Conservation (phyloP, 2,888 invertebrate species). For the Lycia hirtaria region DNA sequence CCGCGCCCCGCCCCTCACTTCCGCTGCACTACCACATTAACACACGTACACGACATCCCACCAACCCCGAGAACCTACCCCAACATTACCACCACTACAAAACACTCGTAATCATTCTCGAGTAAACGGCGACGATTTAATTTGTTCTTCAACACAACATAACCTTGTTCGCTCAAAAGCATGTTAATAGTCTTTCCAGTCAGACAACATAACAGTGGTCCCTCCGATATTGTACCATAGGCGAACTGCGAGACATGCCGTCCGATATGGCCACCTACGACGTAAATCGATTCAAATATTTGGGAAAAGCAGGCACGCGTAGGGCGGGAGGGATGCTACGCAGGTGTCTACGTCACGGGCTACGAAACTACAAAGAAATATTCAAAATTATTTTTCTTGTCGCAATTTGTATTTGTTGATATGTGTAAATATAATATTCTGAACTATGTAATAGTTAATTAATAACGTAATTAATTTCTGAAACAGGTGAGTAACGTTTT, state of each 20-base stretch:
- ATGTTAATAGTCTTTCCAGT: too few relatives aligned
- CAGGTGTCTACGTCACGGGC: slow-evolving; percentile 35
- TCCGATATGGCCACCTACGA: too few relatives aligned
- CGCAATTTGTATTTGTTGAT: background rate
- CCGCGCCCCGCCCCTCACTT: slow-evolving; percentile 47
- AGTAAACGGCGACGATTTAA: too few relatives aligned
- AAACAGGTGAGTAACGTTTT: background rate
- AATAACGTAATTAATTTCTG: background rate
- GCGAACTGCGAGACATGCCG: too few relatives aligned
- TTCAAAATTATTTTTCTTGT: background rate
- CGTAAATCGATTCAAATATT: background rate
- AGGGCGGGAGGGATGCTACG: slow-evolving; percentile 20
- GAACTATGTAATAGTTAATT: background rate
- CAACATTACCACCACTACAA: slow-evolving; percentile 45
- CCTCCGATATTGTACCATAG: too few relatives aligned
- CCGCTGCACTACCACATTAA: slow-evolving; percentile 41
- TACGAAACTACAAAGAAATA: slow-evolving; percentile 12
- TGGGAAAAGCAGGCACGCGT: too few relatives aligned
- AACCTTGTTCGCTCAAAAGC: too few relatives aligned
- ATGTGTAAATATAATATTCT: background rate
- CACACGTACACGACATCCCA: slow-evolving; percentile 43
- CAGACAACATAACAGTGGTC: too few relatives aligned
- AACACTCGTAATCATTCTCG: slow-evolving; percentile 5
- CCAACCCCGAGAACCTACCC: slow-evolving; percentile 45
- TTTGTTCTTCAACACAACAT: too few relatives aligned